Base-by-base conservation (phyloP, 2,888 invertebrate species). In the Smittia aterrima region DNA sequence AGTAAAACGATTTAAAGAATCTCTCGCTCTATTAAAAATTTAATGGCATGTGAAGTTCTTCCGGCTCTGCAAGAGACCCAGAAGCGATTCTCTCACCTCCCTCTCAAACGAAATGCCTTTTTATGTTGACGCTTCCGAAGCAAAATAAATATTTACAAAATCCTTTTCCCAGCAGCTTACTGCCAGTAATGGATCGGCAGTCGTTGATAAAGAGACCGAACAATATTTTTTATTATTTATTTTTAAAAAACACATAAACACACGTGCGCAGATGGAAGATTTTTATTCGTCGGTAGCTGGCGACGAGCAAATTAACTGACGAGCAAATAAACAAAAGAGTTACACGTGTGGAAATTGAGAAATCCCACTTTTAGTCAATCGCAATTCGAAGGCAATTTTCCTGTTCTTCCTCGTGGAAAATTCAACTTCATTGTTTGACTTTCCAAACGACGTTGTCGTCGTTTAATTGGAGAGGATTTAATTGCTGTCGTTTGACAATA, bases 321-420 rank as follows among this genome's bases (percentile, higher is more conserved):
- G 72, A 72, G 25, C 58, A 66, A 72, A 62, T 16, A 38, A 32
- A 72, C 32, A 72, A 72, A 72, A 40, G 40, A 62, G 58, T 38
- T 72, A 72, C 72, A 72, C 72, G 72, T 72, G 72, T 54, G 54
- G 72, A 72, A 72, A 62, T 72, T 72, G 58, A 72, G 40, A 25
- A 54, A 41, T 27, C 54, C 47, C 70, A 47, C 62, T 20, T 18
- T 62, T 62, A 71, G 54, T 71, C 72, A 62, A 71, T 54, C 27
- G 72, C 58, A 72, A 72, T 70, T 25, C 24, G 13, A 54, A 16
- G 27, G 16, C 70, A n/a, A 68, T 68, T 68, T 68, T 68, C 68
- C n/a, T 58, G 22, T 58, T 58, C 3, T 20, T 58, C 20, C 16
- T 64, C 25, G 64, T 67, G 67, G 41, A 67, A 67, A 67, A 67